Base-by-base conservation (phyloP, 2,888 invertebrate genomes). In the Microchrysa polita region DNA sequence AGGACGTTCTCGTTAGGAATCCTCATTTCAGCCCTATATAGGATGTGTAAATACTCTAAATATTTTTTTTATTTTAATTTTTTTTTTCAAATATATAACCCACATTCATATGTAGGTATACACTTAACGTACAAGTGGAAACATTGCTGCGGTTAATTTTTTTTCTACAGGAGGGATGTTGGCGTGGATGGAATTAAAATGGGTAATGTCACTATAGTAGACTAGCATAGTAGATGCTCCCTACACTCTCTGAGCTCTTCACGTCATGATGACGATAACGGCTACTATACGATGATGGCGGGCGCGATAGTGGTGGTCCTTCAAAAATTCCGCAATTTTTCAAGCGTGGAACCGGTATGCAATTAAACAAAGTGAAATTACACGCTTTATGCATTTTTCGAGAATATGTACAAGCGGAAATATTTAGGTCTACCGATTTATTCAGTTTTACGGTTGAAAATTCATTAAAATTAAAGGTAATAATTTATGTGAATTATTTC, bases 341-440 rank as follows among this genome's bases (percentile, higher is more conserved):
- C 69, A 40, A 69, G 69, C 42, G 69, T 69, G 18, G 34, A 57
- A 20, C 57, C 22, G 67, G 67, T 55, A 53, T 69, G 69, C 69
- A 69, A 69, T 69, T 69, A 57, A 69, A 55, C 69, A 69, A 69
- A 69, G 69, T 69, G 34, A 23, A 69, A 57, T 69, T 57, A 55
- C 42, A 40, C 57, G 69, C 53, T 67, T 16, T 55, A 40, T 69
- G 67, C 53, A 67, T 53, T 23, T 12, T 14, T 34, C 5, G 14
- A 67, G 52, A 27, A 27, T 23, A 5, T 27, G 27, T 40, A n/a
- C 12, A 40, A n/a, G 57, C 20, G 57, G 52, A 69, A 55, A 69
- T 67, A 69, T 69, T 69, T 69, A 69, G 69, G 55, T 55, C 20
- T 57, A 7, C 55, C 48, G 48, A 65, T 48, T n/a, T 65, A 65